phyloP scores from a whole-genome alignment of 1,140 invertebrate species.

The Neodiprion fabricii region DNA sequence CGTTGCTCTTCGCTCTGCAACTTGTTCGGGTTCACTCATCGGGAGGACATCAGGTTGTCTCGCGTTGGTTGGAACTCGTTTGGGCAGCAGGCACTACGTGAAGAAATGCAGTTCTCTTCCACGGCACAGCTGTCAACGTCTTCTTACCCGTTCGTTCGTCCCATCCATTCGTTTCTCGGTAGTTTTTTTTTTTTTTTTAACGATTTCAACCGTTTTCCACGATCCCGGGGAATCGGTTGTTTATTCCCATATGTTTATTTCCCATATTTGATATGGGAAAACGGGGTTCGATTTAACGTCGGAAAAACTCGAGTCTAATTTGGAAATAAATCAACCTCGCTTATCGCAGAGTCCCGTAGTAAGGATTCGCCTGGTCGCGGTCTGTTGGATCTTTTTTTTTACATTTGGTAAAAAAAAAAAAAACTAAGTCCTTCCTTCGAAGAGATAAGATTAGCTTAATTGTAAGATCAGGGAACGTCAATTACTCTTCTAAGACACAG shows the following conservation, averaged over 20 bases:
- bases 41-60: neutral
- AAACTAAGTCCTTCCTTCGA: no score
- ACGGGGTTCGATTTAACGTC: no score
- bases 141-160: neutral
- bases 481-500: no score
- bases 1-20: neutral
- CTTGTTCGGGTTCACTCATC: neutral
- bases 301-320: no score
- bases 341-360: no score
- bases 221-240: neutral
- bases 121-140: conserved; percentile 9
- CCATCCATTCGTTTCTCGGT: neutral
- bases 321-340: no score
- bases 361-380: no score
- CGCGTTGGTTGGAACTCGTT: conserved; percentile 9
- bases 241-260: neutral
- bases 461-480: no score
- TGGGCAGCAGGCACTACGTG: neutral
- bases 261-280: no score
- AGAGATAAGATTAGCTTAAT: no score
- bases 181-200: neutral
- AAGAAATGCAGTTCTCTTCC: neutral
- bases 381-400: no score
- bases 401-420: no score
- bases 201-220: neutral